These are phyloP conservation scores for Strigamia maritima DNA, from an alignment of 2,888 invertebrate genomes.

Conservation along the genomic window DNA sequence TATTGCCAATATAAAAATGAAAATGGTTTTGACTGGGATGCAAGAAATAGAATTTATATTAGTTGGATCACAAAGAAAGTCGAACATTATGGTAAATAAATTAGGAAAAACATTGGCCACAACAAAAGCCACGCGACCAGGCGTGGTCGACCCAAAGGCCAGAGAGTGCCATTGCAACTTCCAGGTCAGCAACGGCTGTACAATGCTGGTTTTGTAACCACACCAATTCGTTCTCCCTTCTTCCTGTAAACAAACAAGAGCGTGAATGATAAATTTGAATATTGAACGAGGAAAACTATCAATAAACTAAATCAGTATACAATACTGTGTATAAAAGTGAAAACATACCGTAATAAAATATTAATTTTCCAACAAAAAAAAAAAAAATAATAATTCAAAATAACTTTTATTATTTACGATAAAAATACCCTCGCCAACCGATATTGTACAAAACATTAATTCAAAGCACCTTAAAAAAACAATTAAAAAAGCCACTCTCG, in stretches of 20 bases:
- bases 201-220: conserved; percentile 6
- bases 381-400: not conserved
- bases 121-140: conserved; percentile 34
- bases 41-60: not conserved
- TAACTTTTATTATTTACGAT: not conserved
- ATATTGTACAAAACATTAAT: not conserved
- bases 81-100: not conserved
- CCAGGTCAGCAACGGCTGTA: conserved; percentile 34
- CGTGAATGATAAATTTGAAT: not conserved
- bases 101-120: conserved; percentile 21
- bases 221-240: conserved; percentile 26
- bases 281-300: not conserved
- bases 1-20: too few species aligned
- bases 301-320: not conserved
- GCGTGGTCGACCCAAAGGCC: conserved; percentile 29
- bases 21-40: not conserved
- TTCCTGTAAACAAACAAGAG: conserved; percentile 2
- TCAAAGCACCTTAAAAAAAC: not conserved
- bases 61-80: not conserved
- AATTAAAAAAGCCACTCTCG: not conserved
- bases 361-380: not conserved
- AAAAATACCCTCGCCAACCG: not conserved
- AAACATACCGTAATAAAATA: not conserved
- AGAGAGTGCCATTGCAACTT: conserved; percentile 27
- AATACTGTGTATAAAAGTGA: not conserved